Percentiles rank a stretch among this genome's conserved stretches.
These are phyloP conservation scores for Adelognathus sp. DNA, from an alignment of 2,888 invertebrate genomes.

Conservation along the genomic window DNA sequence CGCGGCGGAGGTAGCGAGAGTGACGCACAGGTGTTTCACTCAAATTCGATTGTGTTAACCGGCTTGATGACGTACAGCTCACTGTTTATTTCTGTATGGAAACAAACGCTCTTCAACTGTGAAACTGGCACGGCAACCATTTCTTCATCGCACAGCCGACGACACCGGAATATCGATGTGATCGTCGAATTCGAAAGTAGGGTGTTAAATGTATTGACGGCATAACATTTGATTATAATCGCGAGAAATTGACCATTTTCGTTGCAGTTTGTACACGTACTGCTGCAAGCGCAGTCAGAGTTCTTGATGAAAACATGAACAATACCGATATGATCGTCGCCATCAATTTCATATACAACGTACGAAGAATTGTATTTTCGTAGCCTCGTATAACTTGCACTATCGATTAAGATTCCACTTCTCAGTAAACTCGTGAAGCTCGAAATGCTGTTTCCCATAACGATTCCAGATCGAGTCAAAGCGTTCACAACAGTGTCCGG, in stretches of 20 bases:
- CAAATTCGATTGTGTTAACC: background rate
- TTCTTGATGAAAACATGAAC: background rate
- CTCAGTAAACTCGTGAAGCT: slow-evolving; percentile 16
- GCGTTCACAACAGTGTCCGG: background rate
- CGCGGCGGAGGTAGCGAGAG: no score
- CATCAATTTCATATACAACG: background rate
- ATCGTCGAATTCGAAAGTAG: background rate
- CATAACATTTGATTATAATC: background rate
- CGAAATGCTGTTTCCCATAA: background rate
- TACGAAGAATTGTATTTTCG: slow-evolving; percentile 32
- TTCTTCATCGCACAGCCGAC: background rate
- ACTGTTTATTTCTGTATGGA: background rate
- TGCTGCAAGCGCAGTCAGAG: background rate
- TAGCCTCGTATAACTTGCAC: slow-evolving; percentile 17
- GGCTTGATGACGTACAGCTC: background rate
- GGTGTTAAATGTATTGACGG: background rate
- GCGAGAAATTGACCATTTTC: background rate
- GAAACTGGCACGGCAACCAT: background rate
- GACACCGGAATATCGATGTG: background rate
- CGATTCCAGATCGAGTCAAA: background rate
- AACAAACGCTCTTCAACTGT: background rate
- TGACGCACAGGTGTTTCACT: no score
- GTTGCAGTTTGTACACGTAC: slow-evolving; percentile 1
- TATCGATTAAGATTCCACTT: slow-evolving; percentile 6
- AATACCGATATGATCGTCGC: background rate